phyloP scores from a whole-genome alignment of 2,797 vertebrate species.

The Erithacus rubecula region DNA sequence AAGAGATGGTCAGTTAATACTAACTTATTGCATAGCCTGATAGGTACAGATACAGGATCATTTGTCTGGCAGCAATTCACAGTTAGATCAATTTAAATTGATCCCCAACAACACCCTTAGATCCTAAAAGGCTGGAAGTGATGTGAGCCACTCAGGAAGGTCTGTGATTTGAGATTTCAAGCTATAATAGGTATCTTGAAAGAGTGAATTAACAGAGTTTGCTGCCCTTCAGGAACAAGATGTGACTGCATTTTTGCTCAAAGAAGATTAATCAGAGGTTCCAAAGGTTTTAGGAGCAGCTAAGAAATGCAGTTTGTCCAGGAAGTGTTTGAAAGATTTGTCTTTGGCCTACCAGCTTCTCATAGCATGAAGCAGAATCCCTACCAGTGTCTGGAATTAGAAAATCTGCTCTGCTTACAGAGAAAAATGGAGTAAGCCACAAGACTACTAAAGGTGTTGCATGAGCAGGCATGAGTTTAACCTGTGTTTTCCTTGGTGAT shows the following conservation, averaged over 20 bases:
- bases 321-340: background rate
- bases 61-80: background rate
- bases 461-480: background rate
- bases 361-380: background rate
- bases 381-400: background rate
- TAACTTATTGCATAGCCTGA: background rate
- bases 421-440: background rate
- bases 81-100: conserved; percentile 27
- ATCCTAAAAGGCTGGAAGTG: background rate
- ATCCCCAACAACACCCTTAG: conserved; percentile 27
- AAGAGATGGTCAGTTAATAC: background rate
- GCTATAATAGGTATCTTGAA: background rate
- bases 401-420: background rate
- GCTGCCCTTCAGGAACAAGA: conserved; percentile 7
- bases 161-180: background rate
- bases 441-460: background rate
- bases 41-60: background rate
- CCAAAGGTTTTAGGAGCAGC: background rate
- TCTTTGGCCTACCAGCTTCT: background rate
- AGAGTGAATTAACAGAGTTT: background rate
- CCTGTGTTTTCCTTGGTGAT: background rate
- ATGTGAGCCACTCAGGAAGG: background rate
- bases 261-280: conserved; percentile 33
- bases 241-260: conserved; percentile 7
- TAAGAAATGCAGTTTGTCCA: background rate